Conservation (phyloP, 2,888 invertebrate species). For the Eristalis tenax region DNA sequence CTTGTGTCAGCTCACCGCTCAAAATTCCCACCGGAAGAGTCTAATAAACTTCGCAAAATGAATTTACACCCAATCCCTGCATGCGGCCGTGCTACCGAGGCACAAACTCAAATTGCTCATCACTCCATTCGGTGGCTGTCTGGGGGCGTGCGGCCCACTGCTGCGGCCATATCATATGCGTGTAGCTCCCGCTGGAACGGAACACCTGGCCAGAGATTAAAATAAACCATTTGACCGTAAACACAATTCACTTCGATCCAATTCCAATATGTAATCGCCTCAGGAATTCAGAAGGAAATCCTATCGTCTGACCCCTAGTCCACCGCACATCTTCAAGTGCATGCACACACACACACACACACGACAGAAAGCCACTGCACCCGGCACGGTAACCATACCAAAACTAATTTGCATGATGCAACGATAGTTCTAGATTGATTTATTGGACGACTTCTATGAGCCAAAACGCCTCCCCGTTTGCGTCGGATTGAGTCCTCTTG, state of each 20-base stretch:
- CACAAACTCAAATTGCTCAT: conserved; percentile 46
- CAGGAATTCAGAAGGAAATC: conserved; percentile 64
- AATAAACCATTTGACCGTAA: conserved; percentile 72
- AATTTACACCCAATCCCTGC: conserved; percentile 38
- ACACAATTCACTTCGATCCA: conserved; percentile 70
- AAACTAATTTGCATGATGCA: conserved; percentile 72
- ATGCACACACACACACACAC: background rate
- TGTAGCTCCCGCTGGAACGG: conserved; percentile 34
- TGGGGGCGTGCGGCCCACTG: background rate
- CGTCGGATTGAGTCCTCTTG: background rate
- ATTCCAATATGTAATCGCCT: conserved; percentile 72
- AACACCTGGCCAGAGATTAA: conserved; percentile 69
- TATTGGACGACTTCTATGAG: conserved; percentile 69
- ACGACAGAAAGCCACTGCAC: conserved; percentile 19
- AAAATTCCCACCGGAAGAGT: conserved; percentile 39
- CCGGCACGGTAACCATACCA: conserved; percentile 40
- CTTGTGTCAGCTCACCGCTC: background rate
- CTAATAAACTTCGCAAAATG: conserved; percentile 57
- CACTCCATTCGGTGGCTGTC: background rate
- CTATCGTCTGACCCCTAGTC: background rate
- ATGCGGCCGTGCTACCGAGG: conserved; percentile 41
- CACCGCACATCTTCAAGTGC: conserved; percentile 67
- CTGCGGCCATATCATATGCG: background rate
- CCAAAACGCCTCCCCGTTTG: conserved; percentile 2
- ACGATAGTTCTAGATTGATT: conserved; percentile 69